Evolutionary conservation across 2,797 vertebrate species (phyloP).

Genomic region (Psittacula derbiana): DNA sequence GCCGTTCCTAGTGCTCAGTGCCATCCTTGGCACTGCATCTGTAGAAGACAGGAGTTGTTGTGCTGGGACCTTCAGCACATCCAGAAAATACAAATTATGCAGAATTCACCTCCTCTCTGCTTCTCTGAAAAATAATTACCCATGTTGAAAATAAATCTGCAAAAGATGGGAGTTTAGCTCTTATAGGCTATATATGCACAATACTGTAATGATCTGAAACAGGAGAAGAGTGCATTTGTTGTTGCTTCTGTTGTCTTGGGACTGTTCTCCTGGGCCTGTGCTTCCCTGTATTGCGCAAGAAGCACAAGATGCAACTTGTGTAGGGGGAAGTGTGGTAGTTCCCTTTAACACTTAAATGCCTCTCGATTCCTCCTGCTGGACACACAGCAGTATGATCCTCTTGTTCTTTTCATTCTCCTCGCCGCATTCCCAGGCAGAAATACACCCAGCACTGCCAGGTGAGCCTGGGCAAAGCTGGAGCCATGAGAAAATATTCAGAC

Average conservation of each 20-base stretch:
- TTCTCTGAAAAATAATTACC: background rate
- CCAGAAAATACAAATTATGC: background rate
- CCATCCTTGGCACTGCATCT: rapidly evolving
- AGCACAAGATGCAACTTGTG: background rate
- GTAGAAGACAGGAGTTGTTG: background rate
- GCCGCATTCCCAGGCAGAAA: background rate
- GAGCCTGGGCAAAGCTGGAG: background rate
- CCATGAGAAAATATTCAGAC: background rate
- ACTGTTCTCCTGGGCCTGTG: background rate
- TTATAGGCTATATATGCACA: background rate
- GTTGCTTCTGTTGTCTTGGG: background rate
- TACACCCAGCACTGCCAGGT: background rate
- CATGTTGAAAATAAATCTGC: background rate
- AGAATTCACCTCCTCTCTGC: background rate
- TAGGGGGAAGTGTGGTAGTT: background rate
- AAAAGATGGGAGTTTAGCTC: background rate
- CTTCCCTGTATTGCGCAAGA: background rate
- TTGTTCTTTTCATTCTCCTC: background rate
- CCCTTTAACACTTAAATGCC: background rate
- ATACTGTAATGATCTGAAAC: background rate
- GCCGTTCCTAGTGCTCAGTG: background rate
- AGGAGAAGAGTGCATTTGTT: background rate
- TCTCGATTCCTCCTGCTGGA: background rate
- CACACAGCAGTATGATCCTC: background rate
- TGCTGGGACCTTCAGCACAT: background rate